Evolutionary conservation across 2,888 invertebrate species (phyloP), one percentile per base, ranked within the genome.

Genomic region (Drosophila longiperda): DNA sequence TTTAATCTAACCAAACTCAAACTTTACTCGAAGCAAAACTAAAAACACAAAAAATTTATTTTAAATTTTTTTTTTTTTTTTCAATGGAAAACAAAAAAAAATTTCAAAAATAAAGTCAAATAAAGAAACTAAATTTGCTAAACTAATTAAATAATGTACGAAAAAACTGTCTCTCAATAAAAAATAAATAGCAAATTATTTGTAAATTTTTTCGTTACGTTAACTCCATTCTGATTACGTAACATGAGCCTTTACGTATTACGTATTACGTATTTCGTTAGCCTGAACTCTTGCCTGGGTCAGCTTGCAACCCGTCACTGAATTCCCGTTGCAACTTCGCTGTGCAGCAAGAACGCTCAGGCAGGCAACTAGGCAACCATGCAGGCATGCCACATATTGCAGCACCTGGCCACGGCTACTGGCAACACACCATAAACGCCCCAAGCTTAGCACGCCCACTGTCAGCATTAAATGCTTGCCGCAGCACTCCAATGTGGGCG

Each of bases 381-480:
- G 2, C 49, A 26, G 26, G 49, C 29, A 17, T 49, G 49, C 49
- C 49, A 49, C 49, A 49, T 49, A 49, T 49, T 17, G 49, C 49
- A 17, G 29, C 49, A 49, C 26, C 49, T 49, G 49, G 5, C 49
- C 26, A 26, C 17, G 20, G 45, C 20, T 20, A 20, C 45, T 9
- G 49, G 49, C 5, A 26, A 26, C 49, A 49, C 26, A 17, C 26
- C 45, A 17, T 8, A 45, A 20, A 45, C 20, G n/a, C 42, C 20
- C 38, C 38, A 38, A 38, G 17, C 38, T 2, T 8, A 29, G 17
- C 20, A 42, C 42, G 20, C 42, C 20, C 42, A 20, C 6, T 2
- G 38, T 38, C 38, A 38, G 17, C 38, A 38, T 38, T 38, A 17
- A 38, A 17, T 38, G 8, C 38, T 38, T 8, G 17, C 17, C 38